These are phyloP conservation scores for Berghia stephanieae DNA, from an alignment of 1,140 invertebrate species.

Conservation along the genomic window DNA sequence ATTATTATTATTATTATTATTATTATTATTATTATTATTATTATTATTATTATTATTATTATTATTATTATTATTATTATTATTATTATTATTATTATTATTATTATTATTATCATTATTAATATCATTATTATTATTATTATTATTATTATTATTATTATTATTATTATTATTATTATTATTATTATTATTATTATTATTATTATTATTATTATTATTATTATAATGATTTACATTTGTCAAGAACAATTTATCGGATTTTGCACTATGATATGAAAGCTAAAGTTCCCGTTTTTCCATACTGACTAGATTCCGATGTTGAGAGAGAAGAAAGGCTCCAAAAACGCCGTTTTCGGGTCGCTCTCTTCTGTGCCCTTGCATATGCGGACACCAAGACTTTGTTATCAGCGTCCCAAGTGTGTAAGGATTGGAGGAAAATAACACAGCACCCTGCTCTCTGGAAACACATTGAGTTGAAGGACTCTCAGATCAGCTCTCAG, in stretches of 20 bases:
- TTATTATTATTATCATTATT: too few relatives aligned
- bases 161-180: not conserved
- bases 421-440: constrained; percentile 53
- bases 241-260: not conserved
- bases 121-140: not conserved
- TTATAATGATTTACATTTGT: not conserved
- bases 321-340: constrained; percentile 23
- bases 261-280: not conserved
- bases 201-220: not conserved
- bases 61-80: too few relatives aligned
- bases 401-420: constrained; percentile 40
- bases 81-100: too few relatives aligned
- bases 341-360: constrained; percentile 37
- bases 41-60: too few relatives aligned
- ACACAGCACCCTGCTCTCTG: constrained; percentile 53
- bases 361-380: constrained; percentile 47
- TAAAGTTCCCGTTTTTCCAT: not conserved
- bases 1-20: too few relatives aligned
- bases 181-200: not conserved
- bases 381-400: constrained; percentile 51
- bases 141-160: not conserved
- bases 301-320: not conserved
- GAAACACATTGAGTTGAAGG: constrained; percentile 46
- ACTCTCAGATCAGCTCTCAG: constrained; percentile 46
- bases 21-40: too few relatives aligned